Base-by-base conservation (phyloP, 1,140 invertebrate species). In the Bombus turneri region DNA sequence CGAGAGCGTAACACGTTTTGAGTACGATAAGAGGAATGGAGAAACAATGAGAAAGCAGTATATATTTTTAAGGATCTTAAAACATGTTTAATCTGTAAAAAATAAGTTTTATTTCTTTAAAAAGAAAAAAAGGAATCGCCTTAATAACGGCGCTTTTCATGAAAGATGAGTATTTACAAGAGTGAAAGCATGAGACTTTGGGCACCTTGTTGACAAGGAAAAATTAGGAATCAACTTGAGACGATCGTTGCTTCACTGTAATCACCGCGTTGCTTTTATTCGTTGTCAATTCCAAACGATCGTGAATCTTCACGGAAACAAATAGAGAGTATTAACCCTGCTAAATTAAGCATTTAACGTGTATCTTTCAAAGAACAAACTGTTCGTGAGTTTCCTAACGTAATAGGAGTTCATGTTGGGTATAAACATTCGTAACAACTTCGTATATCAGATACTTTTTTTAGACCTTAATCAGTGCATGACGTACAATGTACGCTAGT, bases 1-100 rank as follows among this genome's bases (percentile, higher is more conserved):
- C 85, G 86, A 89, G 80, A 85, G 28, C 76, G 53, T 82, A 81
- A 89, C 37, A 62, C n/a, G 76, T 79, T 79, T 83, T 76, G 72
- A 84, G 59, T 59, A 85, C 74, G 78, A 83, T 69, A 81, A 77
- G 57, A 37, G 47, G 64, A 43, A 81, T 4, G 31, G 59, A 86
- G 64, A 75, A 68, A 79, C 13, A 47, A 59, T 47, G 64, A 76
- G 64, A 75, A 57, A 71, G 22, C 66, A 79, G 75, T 82, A 78
- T 86, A 85, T 91, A 91, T 91, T 91, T 91, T 91, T 91, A 90
- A 90, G 89, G 79, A 88, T 72, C 69, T 82, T 76, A 76, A 86
- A 75, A 83, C 87, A 88, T 59, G 69, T 86, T 86, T 79, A 53
- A 87, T 80, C 74, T 84, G 82, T 87, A 84, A 83, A 86, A 28